Conservation (phyloP, 2,113 vertebrate genomes). For the Ochotona princeps region DNA sequence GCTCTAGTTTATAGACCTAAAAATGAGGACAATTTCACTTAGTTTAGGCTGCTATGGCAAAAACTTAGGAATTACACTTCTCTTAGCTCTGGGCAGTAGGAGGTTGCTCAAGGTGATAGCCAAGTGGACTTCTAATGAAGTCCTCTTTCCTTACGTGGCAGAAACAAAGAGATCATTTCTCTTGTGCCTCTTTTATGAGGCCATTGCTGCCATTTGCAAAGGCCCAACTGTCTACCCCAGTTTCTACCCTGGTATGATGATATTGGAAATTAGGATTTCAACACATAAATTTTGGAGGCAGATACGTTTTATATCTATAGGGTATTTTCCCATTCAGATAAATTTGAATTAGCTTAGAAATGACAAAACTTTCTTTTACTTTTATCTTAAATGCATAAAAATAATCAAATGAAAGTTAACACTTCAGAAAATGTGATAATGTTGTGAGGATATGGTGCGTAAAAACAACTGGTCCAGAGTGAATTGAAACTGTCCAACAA, state of each 20-base stretch:
- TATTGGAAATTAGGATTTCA: neutral
- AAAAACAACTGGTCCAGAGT: neutral
- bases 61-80: neutral
- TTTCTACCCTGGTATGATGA: neutral
- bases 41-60: neutral
- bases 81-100: neutral
- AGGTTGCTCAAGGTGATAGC: neutral
- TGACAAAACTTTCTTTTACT: neutral
- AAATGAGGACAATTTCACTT: neutral
- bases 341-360: neutral
- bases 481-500: slow-evolving; percentile 50
- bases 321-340: neutral
- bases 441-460: neutral
- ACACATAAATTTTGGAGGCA: too few species aligned
- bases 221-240: neutral
- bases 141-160: neutral
- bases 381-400: slow-evolving; percentile 27
- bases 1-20: neutral
- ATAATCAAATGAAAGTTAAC: neutral
- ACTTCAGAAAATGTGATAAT: neutral
- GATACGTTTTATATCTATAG: neutral
- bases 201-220: neutral
- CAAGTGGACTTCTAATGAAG: neutral
- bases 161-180: neutral
- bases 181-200: neutral